Percentiles rank a stretch among this genome's conserved stretches.
Conservation (phyloP, 2,888 invertebrate genomes). For the Caenorhabditis angaria region DNA sequence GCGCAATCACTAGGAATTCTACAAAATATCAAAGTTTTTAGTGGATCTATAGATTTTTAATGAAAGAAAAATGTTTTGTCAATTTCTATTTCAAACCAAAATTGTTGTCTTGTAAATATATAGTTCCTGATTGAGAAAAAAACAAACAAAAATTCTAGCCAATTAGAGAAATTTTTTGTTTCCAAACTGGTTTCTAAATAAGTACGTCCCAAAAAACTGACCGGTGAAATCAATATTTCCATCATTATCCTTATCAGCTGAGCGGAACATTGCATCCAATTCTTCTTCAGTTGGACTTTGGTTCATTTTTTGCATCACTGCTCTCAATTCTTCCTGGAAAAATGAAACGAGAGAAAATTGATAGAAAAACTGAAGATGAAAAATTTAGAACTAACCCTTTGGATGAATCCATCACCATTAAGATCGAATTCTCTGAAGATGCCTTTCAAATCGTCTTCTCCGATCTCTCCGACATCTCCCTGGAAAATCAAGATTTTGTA, state of each 20-base stretch:
- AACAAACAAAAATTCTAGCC: background rate
- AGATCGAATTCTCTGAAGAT: conserved; percentile 71
- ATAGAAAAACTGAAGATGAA: background rate
- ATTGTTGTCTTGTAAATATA: no score
- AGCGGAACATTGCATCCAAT: conserved; percentile 70
- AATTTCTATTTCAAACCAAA: no score
- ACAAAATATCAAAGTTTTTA: background rate
- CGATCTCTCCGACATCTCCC: conserved; percentile 65
- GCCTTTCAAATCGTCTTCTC: conserved; percentile 68
- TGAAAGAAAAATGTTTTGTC: no score
- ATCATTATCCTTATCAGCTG: conserved; percentile 70
- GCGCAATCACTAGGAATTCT: conserved; percentile 70
- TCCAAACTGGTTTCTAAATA: background rate
- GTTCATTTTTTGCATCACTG: conserved; percentile 72
- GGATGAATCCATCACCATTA: conserved; percentile 71
- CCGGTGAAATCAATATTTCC: conserved; percentile 71
- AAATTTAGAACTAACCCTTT: conserved; percentile 45
- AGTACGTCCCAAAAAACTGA: conserved; percentile 13
- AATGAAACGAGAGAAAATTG: background rate
- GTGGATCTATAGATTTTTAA: background rate
- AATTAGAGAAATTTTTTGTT: no score
- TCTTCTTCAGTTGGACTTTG: conserved; percentile 71
- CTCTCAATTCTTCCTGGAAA: conserved; percentile 62
- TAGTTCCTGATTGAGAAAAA: no score
- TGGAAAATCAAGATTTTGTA: conserved; percentile 11